Evolutionary conservation across 2,797 vertebrate species (phyloP), one percentile per base, ranked within the genome.

Genomic region (Anabas testudineus): DNA sequence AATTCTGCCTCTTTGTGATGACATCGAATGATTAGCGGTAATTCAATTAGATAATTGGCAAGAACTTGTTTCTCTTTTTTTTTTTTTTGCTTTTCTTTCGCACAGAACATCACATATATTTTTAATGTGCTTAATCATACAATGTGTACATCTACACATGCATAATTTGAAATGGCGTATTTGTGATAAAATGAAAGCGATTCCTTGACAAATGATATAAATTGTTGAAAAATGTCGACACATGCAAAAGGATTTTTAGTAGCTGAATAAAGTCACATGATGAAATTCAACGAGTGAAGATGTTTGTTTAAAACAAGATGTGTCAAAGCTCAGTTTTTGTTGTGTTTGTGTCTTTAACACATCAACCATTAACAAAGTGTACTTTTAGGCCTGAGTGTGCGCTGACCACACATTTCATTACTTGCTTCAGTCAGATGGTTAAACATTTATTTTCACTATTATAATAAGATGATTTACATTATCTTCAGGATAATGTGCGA

Each of bases 241-340:
- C 68, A 71, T 76, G 77, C 71, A 67, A 82, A 48, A 75, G 80
- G 71, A 86, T 87, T 87, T 87, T 86, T 77, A 85, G 72, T 75
- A 81, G 81, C 64, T 85, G 71, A 92, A 91, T 91, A 91, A 92
- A 91, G 78, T 82, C 71, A 86, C 82, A 75, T 70, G 63, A 81
- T 88, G 76, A 70, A 82, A 74, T 42, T 32, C 19, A 81, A 26
- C 2, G 45, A 52, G 24, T 57, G 59, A 66, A 30, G 18, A 24
- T 49, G 16, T 78, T 72, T 58, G 0, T 67, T 81, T 43, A 10
- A 30, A 15, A 12, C 71, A 5, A 52, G 18, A 14, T n/a, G 30
- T 36, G 7, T 56, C 10, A 24, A 56, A 56, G 16, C 15, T 4
- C 22, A 30, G 3, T 48, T 37, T 10, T 4, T 12, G 12, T 37